phyloP scores from a whole-genome alignment of 2,888 invertebrate species.

The Limenitis camilla region DNA sequence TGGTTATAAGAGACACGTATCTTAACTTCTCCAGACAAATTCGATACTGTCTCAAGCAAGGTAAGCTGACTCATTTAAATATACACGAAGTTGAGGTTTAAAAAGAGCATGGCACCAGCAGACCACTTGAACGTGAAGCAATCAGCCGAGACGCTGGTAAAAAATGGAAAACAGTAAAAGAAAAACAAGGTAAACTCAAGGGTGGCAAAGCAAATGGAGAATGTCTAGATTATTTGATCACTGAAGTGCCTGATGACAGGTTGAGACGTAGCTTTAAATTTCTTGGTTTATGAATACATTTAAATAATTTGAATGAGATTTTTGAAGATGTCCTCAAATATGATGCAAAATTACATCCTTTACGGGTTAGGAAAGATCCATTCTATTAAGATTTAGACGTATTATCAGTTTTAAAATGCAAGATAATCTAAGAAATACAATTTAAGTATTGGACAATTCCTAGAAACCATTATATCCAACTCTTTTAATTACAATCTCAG shows the following conservation, averaged over 20 bases:
- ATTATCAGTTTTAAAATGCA: too few relatives aligned
- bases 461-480: too few relatives aligned
- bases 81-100: conserved; percentile 51
- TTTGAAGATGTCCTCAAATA: too few relatives aligned
- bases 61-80: conserved; percentile 48
- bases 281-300: neutral
- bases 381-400: too few relatives aligned
- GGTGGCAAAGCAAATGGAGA: conserved; percentile 24
- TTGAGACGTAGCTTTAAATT: conserved; percentile 8
- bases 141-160: conserved; percentile 48
- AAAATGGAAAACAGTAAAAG: conserved; percentile 39
- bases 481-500: too few relatives aligned
- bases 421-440: too few relatives aligned
- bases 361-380: too few relatives aligned
- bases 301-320: neutral
- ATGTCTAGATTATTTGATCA: conserved; percentile 22
- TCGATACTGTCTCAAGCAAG: conserved; percentile 18
- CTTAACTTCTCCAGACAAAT: conserved; percentile 1
- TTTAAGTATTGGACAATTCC: too few relatives aligned
- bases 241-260: conserved; percentile 14
- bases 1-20: neutral
- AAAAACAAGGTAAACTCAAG: conserved; percentile 37
- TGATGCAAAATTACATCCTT: too few relatives aligned
- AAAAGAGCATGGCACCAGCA: conserved; percentile 53
- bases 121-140: conserved; percentile 43